These are phyloP conservation scores for Crambe crambe DNA, from an alignment of 37 sponge, comb jelly and placozoan genomes.

Conservation along the genomic window DNA sequence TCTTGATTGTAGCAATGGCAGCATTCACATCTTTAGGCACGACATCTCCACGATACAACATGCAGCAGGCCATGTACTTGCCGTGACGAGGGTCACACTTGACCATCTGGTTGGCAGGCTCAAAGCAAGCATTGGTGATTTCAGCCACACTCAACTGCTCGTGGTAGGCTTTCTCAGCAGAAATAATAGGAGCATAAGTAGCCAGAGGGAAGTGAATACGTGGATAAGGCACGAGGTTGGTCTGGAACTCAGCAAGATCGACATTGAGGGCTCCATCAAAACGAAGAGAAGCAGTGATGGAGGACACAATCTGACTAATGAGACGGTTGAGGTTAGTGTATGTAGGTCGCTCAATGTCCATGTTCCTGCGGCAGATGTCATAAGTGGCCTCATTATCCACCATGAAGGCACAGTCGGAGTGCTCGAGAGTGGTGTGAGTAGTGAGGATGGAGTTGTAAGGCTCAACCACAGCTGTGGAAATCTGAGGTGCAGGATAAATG, in stretches of 20 bases:
- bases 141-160: constrained; percentile 92
- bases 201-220: constrained; percentile 96
- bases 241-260: constrained; percentile 96
- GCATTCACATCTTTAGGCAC: constrained; percentile 97
- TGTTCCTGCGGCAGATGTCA: constrained; percentile 94
- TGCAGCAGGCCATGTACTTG: constrained; percentile 97
- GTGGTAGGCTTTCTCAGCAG: constrained; percentile 74
- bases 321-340: constrained; percentile 90
- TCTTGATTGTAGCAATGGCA: constrained; percentile 97
- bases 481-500: constrained; percentile 95
- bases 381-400: constrained; percentile 99
- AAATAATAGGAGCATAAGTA: constrained; percentile 95
- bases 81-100: constrained; percentile 97
- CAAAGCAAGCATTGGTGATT: constrained; percentile 94
- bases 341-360: constrained; percentile 89
- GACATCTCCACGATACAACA: constrained; percentile 95
- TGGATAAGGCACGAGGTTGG: constrained; percentile 97
- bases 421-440: constrained; percentile 94
- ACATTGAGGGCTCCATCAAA: constrained; percentile 97
- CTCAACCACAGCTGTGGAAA: constrained; percentile 96
- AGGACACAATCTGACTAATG: constrained; percentile 96
- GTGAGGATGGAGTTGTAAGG: constrained; percentile 97
- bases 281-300: constrained; percentile 97
- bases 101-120: constrained; percentile 97
- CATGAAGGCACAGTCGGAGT: constrained; percentile 99